Percentiles rank a stretch among this genome's conserved stretches.
phyloP scores from a whole-genome alignment of 2,888 invertebrate genomes.

The Siphonodentalium dalli region DNA sequence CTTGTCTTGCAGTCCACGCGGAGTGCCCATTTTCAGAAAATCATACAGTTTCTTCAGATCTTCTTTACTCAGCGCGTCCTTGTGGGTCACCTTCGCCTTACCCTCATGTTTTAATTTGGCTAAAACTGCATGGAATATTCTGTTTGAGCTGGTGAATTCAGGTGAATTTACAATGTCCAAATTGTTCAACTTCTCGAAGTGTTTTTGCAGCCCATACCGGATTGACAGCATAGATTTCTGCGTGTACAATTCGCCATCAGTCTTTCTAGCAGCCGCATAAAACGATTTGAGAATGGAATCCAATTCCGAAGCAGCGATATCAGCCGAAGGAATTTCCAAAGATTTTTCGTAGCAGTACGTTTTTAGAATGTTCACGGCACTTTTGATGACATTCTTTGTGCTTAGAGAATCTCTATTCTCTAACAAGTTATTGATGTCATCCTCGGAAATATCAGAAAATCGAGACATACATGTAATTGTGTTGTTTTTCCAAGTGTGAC shows the following conservation, averaged over 20 bases:
- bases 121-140: slow-evolving; percentile 7
- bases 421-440: no score
- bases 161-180: slow-evolving; percentile 7
- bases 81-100: slow-evolving; percentile 9
- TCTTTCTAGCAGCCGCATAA: slow-evolving; percentile 10
- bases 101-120: slow-evolving; percentile 9
- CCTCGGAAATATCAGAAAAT: no score
- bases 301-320: no score
- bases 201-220: slow-evolving; percentile 19
- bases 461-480: no score
- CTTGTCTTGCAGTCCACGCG: slow-evolving; percentile 19
- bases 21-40: slow-evolving; percentile 13
- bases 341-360: no score
- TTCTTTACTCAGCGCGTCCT: slow-evolving; percentile 9
- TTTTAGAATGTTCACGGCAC: no score
- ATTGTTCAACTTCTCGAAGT: slow-evolving; percentile 4
- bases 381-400: no score
- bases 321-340: no score
- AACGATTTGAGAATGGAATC: no score
- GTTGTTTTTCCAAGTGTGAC: no score
- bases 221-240: slow-evolving; percentile 22
- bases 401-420: no score
- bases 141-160: slow-evolving; percentile 6
- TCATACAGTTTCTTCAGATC: slow-evolving; percentile 13
- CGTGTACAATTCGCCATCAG: slow-evolving; percentile 4